Evolutionary conservation across 2,888 invertebrate species (phyloP), one percentile per base, ranked within the genome.

Genomic region (Alloscopus bannaensis): DNA sequence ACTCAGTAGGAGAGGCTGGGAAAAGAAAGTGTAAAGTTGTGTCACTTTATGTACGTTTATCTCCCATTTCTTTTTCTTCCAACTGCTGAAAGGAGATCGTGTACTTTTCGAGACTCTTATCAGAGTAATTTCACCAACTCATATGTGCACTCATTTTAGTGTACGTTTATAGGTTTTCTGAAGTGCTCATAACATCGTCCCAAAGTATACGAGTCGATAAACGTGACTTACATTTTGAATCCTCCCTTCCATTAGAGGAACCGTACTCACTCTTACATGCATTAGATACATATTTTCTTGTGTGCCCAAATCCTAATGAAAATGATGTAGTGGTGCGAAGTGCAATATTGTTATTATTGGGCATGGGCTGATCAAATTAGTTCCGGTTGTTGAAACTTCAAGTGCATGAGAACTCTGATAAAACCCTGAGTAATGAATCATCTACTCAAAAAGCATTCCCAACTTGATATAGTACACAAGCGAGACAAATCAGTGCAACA

Each of bases 281-380:
- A 28, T 13, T 11, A 55, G 24, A 18, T 24, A 28, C 52, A 52
- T 13, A 26, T 29, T n/a, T 59, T 22, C 22, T 8, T 13, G n/a
- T 40, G 6, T 40, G 13, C 11, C 28, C n/a, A 24, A 28, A 18
- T n/a, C n/a, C n/a, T n/a, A n/a, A n/a, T n/a, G 36, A 36, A 45
- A 18, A 18, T n/a, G 45, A 52, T 20, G 36, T 36, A 13, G 36
- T 36, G 36, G 36, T 57, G 47, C 4, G 6, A 65, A 47, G 24
- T 36, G 4, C 52, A 50, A 66, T 40, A 31, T 68, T 68, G 28
- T 66, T 66, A 66, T 47, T 45, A 73, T 66, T 66, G 73, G 47
- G 73, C 66, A 73, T 73, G 28, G 66, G 8, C 59, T 73, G 65
- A 76, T 76, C 68, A 42, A 60, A 66, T 76, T 76, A 76, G 76